Conservation (phyloP, 1,140 invertebrate species). For the Brachionus sp. region DNA sequence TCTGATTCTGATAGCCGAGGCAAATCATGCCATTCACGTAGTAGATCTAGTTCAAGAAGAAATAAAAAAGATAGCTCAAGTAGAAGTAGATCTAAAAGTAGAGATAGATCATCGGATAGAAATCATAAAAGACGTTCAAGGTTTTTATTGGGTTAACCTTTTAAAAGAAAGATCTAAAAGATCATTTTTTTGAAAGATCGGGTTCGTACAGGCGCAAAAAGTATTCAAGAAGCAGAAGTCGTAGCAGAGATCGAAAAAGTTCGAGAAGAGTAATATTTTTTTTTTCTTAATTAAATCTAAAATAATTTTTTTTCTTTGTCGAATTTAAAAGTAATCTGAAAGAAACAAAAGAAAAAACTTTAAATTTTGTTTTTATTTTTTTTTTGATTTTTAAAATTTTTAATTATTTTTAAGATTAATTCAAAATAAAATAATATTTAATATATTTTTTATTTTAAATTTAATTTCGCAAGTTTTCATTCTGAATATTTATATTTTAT, state of each 20-base stretch:
- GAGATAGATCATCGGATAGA: not conserved
- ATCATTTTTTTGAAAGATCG: not conserved
- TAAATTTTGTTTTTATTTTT: not conserved
- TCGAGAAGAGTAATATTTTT: constrained; percentile 6
- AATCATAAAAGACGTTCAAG: not conserved
- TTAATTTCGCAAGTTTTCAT: too few species aligned
- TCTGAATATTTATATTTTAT: not conserved
- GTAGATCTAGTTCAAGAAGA: not conserved
- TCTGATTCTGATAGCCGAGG: not conserved
- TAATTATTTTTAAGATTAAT: not conserved
- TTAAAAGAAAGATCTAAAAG: not conserved
- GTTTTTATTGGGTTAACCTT: not conserved
- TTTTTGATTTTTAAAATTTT: not conserved
- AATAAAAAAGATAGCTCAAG: not conserved
- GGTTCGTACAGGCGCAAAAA: not conserved
- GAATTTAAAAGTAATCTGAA: not conserved
- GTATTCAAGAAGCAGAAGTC: constrained; percentile 1
- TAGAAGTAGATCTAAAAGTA: not conserved
- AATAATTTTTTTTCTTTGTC: not conserved
- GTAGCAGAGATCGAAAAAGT: not conserved
- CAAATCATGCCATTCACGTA: not conserved
- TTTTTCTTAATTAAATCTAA: not conserved
- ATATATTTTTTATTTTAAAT: not conserved
- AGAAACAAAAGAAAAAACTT: not conserved
- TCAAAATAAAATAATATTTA: not conserved